These are phyloP conservation scores for Endomychus coccineus DNA, from an alignment of 2,888 invertebrate species.

Conservation along the genomic window DNA sequence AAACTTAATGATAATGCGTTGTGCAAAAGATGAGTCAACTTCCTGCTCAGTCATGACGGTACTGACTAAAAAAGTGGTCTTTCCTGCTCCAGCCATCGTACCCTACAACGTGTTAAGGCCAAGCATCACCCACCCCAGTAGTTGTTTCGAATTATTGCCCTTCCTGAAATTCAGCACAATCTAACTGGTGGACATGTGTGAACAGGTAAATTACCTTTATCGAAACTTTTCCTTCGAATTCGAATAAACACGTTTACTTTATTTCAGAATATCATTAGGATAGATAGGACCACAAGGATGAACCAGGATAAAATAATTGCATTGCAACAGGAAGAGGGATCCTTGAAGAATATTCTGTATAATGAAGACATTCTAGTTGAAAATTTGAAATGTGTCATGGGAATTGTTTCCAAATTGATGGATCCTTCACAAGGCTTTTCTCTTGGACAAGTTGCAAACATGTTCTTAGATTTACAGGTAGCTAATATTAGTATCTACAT, in stretches of 20 bases:
- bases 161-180: slow-evolving; percentile 91
- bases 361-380: slow-evolving; percentile 66
- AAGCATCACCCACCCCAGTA: too few species aligned
- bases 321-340: slow-evolving; percentile 70
- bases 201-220: too few species aligned
- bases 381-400: slow-evolving; percentile 61
- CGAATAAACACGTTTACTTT: too few species aligned
- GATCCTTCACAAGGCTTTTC: slow-evolving; percentile 48
- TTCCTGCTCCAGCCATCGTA: too few species aligned
- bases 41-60: too few species aligned
- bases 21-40: too few species aligned
- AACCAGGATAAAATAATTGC: slow-evolving; percentile 73
- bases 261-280: slow-evolving; percentile 75
- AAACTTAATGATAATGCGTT: too few species aligned
- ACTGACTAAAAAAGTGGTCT: too few species aligned
- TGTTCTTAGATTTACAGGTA: slow-evolving; percentile 52
- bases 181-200: slow-evolving; percentile 84
- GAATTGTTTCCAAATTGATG: slow-evolving; percentile 56
- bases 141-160: too few species aligned
- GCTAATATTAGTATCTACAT: too few species aligned
- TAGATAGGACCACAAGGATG: slow-evolving; percentile 68
- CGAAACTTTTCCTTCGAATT: too few species aligned
- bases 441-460: slow-evolving; percentile 51
- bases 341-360: slow-evolving; percentile 57
- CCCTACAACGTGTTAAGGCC: too few species aligned